Evolutionary conservation across 2,797 vertebrate genomes (phyloP).

Genomic region (Vipera ursinii): DNA sequence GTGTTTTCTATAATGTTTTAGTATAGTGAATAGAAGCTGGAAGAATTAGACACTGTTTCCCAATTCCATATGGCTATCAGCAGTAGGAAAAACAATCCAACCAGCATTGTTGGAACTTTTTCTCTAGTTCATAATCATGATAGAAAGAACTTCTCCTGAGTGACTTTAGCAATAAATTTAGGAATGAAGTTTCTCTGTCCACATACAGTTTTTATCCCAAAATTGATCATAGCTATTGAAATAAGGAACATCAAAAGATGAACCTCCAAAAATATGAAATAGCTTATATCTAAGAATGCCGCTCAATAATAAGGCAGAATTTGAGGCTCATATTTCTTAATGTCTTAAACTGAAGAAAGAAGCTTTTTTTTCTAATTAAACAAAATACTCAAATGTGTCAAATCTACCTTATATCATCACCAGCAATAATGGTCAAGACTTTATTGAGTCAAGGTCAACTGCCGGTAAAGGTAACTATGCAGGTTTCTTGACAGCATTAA

Average conservation of each 20-base stretch:
- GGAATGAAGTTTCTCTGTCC: background rate
- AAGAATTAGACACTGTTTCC: background rate
- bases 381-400: background rate
- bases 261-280: background rate
- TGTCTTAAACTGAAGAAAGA: background rate
- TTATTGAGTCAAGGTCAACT: background rate
- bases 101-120: background rate
- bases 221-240: background rate
- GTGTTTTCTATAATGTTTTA: background rate
- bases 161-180: background rate
- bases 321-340: background rate
- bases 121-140: background rate
- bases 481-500: background rate
- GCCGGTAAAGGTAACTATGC: background rate
- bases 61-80: background rate
- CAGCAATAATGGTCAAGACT: background rate
- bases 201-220: background rate
- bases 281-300: background rate
- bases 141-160: background rate
- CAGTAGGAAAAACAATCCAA: background rate
- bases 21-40: background rate
- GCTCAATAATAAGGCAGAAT: background rate
- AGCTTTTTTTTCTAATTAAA: background rate
- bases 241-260: background rate
- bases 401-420: background rate